phyloP scores from a whole-genome alignment of 2,797 vertebrate genomes.

The Alauda arvensis region DNA sequence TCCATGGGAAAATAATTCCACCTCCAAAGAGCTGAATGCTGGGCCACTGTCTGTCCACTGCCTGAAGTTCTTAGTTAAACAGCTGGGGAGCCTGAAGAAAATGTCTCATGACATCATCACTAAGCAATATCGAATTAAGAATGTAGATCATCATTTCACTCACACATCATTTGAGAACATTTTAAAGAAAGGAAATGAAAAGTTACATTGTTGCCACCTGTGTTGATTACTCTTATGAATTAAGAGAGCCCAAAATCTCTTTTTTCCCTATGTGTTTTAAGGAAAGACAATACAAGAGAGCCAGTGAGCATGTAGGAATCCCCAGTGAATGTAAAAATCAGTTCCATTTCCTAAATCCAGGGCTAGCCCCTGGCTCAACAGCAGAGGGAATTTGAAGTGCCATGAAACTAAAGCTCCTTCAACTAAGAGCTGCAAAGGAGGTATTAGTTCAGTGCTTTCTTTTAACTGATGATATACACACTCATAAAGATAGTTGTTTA shows the following conservation, averaged over 20 bases:
- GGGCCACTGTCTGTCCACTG: constrained; percentile 25
- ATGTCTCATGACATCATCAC: constrained; percentile 42
- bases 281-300: background rate
- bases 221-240: constrained; percentile 40
- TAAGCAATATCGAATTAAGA: constrained; percentile 21
- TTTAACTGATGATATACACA: background rate
- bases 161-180: constrained; percentile 29
- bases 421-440: background rate
- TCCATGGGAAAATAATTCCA: constrained; percentile 55
- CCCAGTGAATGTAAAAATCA: background rate
- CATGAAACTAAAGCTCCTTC: background rate
- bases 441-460: background rate
- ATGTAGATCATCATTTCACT: constrained; percentile 47
- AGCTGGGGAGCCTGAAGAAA: constrained; percentile 30
- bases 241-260: background rate
- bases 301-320: background rate
- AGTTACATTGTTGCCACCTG: constrained; percentile 55
- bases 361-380: background rate
- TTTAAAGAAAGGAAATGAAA: constrained; percentile 65
- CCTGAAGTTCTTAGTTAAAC: background rate
- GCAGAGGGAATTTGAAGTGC: background rate
- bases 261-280: background rate
- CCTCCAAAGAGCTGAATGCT: constrained; percentile 10
- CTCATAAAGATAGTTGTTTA: background rate
- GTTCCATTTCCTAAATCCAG: background rate